Evolutionary conservation across 2,888 invertebrate genomes (phyloP).

Genomic region (Ectemnius continuus): DNA sequence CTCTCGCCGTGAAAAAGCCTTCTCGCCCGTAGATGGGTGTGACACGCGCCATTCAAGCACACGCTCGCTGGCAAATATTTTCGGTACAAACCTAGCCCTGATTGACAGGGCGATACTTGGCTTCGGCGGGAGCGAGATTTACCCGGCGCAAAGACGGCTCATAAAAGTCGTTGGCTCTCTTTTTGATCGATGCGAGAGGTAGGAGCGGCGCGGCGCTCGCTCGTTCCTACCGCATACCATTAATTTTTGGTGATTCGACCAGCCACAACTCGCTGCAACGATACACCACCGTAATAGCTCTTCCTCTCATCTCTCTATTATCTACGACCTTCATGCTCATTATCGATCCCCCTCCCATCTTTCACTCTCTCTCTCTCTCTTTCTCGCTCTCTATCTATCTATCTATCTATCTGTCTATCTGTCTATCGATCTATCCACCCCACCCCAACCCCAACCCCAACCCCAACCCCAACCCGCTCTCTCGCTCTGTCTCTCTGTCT

Average conservation of each 20-base stretch:
- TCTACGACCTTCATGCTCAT: slow-evolving; percentile 19
- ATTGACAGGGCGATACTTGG: not conserved
- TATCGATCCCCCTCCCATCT: too few relatives aligned
- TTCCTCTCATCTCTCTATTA: slow-evolving; percentile 39
- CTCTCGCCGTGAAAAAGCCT: too few relatives aligned
- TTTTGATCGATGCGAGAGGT: slow-evolving; percentile 19
- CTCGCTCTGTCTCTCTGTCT: slow-evolving; percentile 6
- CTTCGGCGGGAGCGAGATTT: slow-evolving; percentile 25
- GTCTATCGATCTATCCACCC: slow-evolving; percentile 25
- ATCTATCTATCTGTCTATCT: slow-evolving; percentile 29
- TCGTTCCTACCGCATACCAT: slow-evolving; percentile 41
- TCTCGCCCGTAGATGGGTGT: too few relatives aligned
- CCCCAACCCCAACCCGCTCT: too few relatives aligned
- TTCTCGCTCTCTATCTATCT: slow-evolving; percentile 34
- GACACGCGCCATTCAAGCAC: not conserved
- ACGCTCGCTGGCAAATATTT: slow-evolving; percentile 1
- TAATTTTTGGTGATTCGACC: slow-evolving; percentile 45
- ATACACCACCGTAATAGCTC: slow-evolving; percentile 39
- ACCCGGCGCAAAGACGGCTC: not conserved
- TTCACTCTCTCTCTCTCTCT: not conserved
- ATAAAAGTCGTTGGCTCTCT: not conserved
- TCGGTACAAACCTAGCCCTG: not conserved
- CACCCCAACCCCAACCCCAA: too few relatives aligned
- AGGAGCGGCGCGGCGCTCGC: slow-evolving; percentile 33
- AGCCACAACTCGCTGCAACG: slow-evolving; percentile 49